Evolutionary conservation across 2,113 vertebrate genomes (phyloP).

Genomic region (Spheniscus mendiculus): DNA sequence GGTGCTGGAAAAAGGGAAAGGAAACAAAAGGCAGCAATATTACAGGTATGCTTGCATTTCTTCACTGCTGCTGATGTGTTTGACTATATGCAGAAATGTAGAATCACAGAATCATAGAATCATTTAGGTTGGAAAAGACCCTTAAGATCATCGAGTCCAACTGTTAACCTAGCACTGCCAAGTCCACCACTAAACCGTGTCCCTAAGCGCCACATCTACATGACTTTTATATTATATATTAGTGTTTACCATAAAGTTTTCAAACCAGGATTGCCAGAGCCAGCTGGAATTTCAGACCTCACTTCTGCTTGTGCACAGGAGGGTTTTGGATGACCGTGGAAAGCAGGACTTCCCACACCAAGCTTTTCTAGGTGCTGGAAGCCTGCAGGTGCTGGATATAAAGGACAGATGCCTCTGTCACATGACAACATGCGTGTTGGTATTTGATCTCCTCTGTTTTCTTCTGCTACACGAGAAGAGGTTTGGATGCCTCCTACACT

Average conservation of each 20-base stretch:
- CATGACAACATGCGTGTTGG: not conserved
- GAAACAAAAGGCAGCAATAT: not conserved
- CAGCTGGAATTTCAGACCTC: not conserved
- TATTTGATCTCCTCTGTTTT: not conserved
- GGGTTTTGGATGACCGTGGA: not conserved
- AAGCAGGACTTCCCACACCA: not conserved
- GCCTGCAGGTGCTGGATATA: not conserved
- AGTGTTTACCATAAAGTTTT: not conserved
- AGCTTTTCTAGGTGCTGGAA: not conserved
- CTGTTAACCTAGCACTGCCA: not conserved
- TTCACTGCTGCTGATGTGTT: not conserved
- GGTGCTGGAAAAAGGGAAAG: not conserved
- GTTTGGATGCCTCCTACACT: not conserved
- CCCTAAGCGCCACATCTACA: not conserved
- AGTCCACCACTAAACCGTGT: not conserved
- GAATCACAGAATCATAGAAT: not conserved
- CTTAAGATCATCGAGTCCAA: not conserved
- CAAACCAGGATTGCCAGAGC: not conserved
- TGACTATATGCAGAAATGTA: not conserved
- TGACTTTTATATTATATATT: not conserved
- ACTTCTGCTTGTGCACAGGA: not conserved
- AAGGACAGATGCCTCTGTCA: not conserved
- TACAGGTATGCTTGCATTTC: not conserved
- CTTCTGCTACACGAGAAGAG: accelerated
- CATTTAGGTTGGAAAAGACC: not conserved